A percentile compares a stretch with the other conserved stretches of the same genome.
Evolutionary conservation across 2,888 invertebrate species (phyloP).

Genomic region (Amaurobius ferox): DNA sequence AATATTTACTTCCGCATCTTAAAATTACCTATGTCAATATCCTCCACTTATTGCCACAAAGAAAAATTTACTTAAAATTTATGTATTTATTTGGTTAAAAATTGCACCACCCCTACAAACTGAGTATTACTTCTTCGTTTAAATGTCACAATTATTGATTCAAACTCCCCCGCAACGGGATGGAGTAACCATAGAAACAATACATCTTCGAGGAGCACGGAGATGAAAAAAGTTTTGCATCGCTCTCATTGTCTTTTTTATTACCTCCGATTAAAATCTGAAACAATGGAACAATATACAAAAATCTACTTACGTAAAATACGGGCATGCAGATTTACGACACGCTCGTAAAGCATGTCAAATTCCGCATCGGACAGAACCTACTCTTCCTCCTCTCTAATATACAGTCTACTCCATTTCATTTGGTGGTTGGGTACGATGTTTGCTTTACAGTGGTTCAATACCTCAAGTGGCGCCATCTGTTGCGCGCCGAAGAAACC

Average conservation of each 20-base stretch:
- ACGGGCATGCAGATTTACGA: background rate
- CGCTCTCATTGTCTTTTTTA: background rate
- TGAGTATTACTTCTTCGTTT: conserved; percentile 22
- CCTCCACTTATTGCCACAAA: too few relatives aligned
- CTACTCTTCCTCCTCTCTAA: too few relatives aligned
- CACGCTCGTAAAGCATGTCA: background rate
- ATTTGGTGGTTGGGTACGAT: background rate
- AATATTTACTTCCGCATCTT: too few relatives aligned
- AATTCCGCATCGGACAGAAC: background rate
- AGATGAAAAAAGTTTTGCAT: conserved; percentile 43
- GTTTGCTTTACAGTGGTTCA: background rate
- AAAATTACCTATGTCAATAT: too few relatives aligned
- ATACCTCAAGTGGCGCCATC: background rate
- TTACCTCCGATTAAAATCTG: background rate
- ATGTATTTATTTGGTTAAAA: too few relatives aligned
- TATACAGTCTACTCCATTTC: background rate
- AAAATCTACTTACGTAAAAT: background rate
- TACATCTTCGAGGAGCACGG: conserved; percentile 46
- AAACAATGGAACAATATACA: background rate
- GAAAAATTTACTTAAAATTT: too few relatives aligned
- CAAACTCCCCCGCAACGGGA: conserved; percentile 60
- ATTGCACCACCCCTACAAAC: background rate
- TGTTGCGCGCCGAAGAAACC: background rate
- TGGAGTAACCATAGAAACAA: conserved; percentile 44
- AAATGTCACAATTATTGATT: conserved; percentile 70